phyloP scores from a whole-genome alignment of 2,113 vertebrate species.

The Ammodytes dubius region DNA sequence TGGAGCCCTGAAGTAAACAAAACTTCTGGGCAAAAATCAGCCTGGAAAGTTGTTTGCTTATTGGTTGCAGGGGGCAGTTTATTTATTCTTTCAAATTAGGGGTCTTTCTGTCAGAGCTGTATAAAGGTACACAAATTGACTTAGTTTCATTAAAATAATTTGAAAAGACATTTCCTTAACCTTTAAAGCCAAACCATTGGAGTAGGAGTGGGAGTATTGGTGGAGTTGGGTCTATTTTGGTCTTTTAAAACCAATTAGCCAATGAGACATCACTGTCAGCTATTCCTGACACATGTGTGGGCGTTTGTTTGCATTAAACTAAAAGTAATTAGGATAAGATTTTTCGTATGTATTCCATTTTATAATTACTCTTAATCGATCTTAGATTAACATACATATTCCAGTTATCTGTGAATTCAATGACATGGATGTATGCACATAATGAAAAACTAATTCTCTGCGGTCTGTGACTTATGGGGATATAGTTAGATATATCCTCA shows the following conservation, averaged over 20 bases:
- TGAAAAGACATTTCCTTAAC: not conserved
- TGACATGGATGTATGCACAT: not conserved
- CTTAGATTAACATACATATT: too few relatives aligned
- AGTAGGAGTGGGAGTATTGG: not conserved
- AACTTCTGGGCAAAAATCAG: constrained; percentile 66
- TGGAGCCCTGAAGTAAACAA: constrained; percentile 71
- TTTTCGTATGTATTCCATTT: not conserved
- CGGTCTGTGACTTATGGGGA: not conserved
- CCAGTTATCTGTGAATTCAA: too few relatives aligned
- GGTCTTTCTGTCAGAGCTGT: constrained; percentile 11
- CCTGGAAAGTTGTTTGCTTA: constrained; percentile 57
- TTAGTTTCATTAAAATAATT: constrained; percentile 5
- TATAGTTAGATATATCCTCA: not conserved
- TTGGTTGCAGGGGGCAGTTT: constrained; percentile 25
- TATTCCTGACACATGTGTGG: not conserved
- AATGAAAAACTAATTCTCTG: not conserved
- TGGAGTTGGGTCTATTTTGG: not conserved
- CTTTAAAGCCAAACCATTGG: not conserved
- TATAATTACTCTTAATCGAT: not conserved
- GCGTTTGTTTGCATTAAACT: not conserved
- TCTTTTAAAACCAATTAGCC: constrained; percentile 23
- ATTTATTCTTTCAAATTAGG: constrained; percentile 30
- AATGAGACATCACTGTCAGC: not conserved
- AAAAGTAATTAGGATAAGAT: not conserved
- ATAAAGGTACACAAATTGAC: constrained; percentile 7